Percentiles rank a stretch among this genome's conserved stretches.
phyloP scores from a whole-genome alignment of 2,113 vertebrate species.

The Thomomys bottae region DNA sequence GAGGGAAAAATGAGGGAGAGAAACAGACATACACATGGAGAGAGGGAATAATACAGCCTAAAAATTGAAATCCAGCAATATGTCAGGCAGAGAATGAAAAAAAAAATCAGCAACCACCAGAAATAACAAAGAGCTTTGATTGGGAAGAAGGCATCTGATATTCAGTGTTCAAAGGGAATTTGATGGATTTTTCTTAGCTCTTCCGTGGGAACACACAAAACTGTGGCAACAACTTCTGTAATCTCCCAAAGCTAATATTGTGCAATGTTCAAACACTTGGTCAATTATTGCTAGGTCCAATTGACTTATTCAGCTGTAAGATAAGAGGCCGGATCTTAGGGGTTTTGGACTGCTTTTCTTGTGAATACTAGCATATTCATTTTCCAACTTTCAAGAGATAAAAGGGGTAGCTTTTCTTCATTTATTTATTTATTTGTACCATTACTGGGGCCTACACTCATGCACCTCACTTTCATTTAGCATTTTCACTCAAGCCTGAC shows the following conservation, averaged over 20 bases:
- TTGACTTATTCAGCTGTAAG: background rate
- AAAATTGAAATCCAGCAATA: background rate
- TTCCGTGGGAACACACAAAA: background rate
- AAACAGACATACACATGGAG: no score
- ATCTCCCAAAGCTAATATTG: background rate
- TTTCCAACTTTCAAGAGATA: background rate
- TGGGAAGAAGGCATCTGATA: background rate
- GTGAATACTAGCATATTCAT: background rate
- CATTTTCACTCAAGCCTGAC: no score
- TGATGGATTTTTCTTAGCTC: background rate
- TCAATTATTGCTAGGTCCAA: background rate
- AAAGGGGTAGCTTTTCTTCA: background rate
- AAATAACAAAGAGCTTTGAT: background rate
- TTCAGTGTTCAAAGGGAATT: slow-evolving; percentile 4
- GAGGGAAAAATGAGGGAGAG: no score
- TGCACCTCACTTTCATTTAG: no score
- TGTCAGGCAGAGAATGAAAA: background rate
- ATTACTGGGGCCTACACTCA: no score
- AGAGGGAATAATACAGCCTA: background rate
- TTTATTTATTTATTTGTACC: no score
- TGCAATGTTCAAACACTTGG: background rate
- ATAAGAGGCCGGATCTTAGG: background rate
- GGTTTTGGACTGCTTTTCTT: background rate
- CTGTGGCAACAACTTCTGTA: background rate
- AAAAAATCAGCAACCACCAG: background rate